phyloP scores from a whole-genome alignment of 2,888 invertebrate species.

The Dione vanillae region DNA sequence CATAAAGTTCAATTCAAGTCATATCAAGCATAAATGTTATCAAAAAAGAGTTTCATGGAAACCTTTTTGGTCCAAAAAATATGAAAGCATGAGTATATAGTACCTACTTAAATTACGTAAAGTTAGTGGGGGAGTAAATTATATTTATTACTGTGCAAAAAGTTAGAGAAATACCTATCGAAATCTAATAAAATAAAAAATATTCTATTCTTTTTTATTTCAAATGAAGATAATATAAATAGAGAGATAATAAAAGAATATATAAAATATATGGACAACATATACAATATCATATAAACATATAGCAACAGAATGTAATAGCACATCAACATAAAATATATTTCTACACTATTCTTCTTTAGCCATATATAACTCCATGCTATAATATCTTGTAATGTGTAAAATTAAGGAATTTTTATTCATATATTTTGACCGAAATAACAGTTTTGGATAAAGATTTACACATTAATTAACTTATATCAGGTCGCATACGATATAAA shows the following conservation, averaged over 20 bases:
- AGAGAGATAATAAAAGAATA: too few relatives aligned
- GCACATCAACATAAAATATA: too few relatives aligned
- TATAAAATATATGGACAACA: too few relatives aligned
- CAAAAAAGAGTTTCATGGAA: conserved; percentile 17
- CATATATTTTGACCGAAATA: not conserved
- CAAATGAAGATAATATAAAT: too few relatives aligned
- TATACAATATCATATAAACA: too few relatives aligned
- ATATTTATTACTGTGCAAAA: not conserved
- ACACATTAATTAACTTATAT: conserved; percentile 3
- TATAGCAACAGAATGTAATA: too few relatives aligned
- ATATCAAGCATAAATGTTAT: conserved; percentile 34
- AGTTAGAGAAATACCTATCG: too few relatives aligned
- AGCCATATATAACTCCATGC: too few relatives aligned
- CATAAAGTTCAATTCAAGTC: conserved; percentile 40
- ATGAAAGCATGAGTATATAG: not conserved
- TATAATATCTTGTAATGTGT: too few relatives aligned
- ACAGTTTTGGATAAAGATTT: not conserved
- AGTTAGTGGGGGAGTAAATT: not conserved
- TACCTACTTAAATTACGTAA: not conserved
- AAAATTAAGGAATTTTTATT: not conserved
- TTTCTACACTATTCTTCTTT: too few relatives aligned
- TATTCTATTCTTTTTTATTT: too few relatives aligned
- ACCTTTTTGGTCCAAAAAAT: conserved; percentile 11
- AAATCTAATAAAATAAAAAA: too few relatives aligned
- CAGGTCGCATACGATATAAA: conserved; percentile 12